Evolutionary conservation across 2,113 vertebrate species (phyloP).

Genomic region (Festucalex cinctus): DNA sequence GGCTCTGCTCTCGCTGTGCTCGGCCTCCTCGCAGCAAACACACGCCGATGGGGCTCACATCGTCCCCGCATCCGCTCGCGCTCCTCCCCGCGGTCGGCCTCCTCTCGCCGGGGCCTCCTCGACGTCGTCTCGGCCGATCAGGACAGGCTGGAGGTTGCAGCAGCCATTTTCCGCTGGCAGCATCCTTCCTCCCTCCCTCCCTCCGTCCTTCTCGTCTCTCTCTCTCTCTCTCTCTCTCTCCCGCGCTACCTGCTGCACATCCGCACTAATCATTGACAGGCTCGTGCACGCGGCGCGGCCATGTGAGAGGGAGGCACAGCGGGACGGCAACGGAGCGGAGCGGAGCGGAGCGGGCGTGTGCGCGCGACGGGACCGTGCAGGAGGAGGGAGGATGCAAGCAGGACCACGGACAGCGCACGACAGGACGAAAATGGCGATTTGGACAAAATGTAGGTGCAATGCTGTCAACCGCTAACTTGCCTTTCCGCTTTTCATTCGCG

Average conservation of each 20-base stretch:
- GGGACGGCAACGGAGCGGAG: not conserved
- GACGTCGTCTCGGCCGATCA: slow-evolving; percentile 74
- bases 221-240: slow-evolving; percentile 46
- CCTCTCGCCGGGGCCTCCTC: slow-evolving; percentile 67
- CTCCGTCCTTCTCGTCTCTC: slow-evolving; percentile 32
- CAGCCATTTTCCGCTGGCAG: slow-evolving; percentile 83
- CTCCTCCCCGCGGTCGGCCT: slow-evolving; percentile 45
- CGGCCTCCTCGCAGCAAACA: slow-evolving; percentile 69
- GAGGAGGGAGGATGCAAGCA: not conserved
- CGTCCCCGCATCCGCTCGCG: slow-evolving; percentile 65
- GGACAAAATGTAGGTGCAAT: not conserved
- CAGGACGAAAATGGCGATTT: not conserved
- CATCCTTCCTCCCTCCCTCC: slow-evolving; percentile 69
- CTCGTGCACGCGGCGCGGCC: slow-evolving; percentile 22
- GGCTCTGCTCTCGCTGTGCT: slow-evolving; percentile 64
- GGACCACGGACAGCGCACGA: not conserved
- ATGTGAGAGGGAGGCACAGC: slow-evolving; percentile 1
- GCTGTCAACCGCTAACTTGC: not conserved
- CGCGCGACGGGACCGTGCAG: too few relatives aligned
- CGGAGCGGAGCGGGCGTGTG: not conserved
- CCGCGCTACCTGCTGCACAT: slow-evolving; percentile 70
- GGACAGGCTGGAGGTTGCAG: slow-evolving; percentile 78
- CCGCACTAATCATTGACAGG: slow-evolving; percentile 62
- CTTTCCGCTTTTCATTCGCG: too few relatives aligned
- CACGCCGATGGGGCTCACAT: slow-evolving; percentile 60